Conservation (phyloP, 2,113 vertebrate genomes). For the Sula dactylatra region DNA sequence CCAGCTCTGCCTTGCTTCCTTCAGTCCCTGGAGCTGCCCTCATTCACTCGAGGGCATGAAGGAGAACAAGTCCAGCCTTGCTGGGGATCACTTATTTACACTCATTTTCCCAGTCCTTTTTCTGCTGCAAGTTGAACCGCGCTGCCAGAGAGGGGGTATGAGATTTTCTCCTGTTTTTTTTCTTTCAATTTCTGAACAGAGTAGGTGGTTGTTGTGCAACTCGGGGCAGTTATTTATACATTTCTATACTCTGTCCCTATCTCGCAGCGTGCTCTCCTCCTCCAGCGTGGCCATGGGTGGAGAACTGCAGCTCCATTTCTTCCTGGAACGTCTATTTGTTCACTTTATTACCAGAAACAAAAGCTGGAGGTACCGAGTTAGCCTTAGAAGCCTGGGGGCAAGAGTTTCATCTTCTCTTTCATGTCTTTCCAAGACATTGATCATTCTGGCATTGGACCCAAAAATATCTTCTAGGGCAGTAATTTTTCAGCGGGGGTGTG, state of each 20-base stretch:
- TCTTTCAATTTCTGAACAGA: background rate
- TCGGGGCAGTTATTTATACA: background rate
- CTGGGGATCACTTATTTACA: background rate
- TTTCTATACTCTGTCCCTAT: background rate
- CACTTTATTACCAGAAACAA: background rate
- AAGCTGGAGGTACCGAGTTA: background rate
- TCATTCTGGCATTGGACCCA: background rate
- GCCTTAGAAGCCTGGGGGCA: background rate
- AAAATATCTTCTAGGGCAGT: background rate
- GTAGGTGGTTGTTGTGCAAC: background rate
- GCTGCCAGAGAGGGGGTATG: background rate
- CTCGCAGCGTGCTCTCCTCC: background rate
- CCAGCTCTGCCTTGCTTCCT: background rate
- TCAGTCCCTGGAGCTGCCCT: background rate
- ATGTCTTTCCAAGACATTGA: background rate
- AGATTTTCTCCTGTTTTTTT: background rate
- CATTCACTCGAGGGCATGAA: background rate
- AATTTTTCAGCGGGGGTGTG: background rate
- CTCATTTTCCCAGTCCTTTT: background rate
- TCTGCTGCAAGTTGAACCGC: background rate
- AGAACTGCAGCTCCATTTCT: background rate
- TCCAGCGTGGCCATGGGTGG: background rate
- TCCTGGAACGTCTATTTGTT: background rate
- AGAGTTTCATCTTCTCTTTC: background rate
- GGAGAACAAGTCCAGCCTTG: background rate